phyloP scores from a whole-genome alignment of 30 jellyfish, hydroid and myxozoan genomes.

The Turritopsis dohrnii region DNA sequence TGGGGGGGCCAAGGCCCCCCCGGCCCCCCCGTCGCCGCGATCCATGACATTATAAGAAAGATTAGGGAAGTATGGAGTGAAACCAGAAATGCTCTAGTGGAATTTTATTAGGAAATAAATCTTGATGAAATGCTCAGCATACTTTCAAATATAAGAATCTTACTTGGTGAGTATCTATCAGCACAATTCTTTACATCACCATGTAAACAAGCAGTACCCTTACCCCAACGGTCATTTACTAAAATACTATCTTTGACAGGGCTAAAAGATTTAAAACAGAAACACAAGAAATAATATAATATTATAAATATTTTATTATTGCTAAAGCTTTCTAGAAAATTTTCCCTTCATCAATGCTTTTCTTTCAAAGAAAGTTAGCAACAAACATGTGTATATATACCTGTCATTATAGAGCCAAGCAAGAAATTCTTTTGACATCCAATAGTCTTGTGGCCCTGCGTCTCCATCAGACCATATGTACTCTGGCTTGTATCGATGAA shows the following conservation, averaged over 20 bases:
- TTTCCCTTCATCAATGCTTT: too few species aligned
- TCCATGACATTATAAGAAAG: too few species aligned
- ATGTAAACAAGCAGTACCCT: constrained; percentile 32
- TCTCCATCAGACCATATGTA: constrained; percentile 64
- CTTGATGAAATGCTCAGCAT: not conserved
- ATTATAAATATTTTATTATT: too few species aligned
- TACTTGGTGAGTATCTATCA: constrained; percentile 41
- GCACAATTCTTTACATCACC: constrained; percentile 56
- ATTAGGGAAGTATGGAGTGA: too few species aligned
- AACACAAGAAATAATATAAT: too few species aligned
- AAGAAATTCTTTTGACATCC: constrained; percentile 39
- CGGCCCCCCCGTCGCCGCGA: too few species aligned
- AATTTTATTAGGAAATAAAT: not conserved
- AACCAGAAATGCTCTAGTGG: too few species aligned
- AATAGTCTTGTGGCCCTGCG: constrained; percentile 22
- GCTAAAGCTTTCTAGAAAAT: constrained; percentile 2
- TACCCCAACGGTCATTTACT: constrained; percentile 59
- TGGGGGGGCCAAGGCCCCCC: too few species aligned
- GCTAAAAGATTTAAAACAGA: constrained; percentile 10
- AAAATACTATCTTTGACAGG: constrained; percentile 45
- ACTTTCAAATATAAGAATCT: not conserved
- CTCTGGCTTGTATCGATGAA: constrained; percentile 31
- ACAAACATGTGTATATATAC: constrained; percentile 15
- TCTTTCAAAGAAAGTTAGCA: too few species aligned
- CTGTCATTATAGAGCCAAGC: constrained; percentile 60